Base-by-base conservation (phyloP, 2,888 invertebrate genomes). In the Ashinkailepas kermadecensis region DNA sequence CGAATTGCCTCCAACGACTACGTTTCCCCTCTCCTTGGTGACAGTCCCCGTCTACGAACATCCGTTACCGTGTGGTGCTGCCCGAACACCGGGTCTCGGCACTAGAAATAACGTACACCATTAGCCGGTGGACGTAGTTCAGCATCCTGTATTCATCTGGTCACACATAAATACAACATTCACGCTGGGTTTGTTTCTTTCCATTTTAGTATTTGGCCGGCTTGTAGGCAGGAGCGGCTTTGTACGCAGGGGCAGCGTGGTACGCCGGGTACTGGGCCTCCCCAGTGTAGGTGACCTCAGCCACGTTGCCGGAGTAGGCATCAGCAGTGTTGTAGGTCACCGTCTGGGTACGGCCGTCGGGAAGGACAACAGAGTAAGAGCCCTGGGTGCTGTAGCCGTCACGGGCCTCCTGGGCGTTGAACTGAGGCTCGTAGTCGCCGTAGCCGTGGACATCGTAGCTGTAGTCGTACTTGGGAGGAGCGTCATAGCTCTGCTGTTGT, bases 341-440 rank as follows among this genome's bases (percentile, higher is more conserved):
- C 67, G 59, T 82, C 81, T 83, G 83, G 58, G 79, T 83, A 70
- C 83, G 83, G 59, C 83, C 83, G 81, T 83, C 83, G 56, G 83
- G 83, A 21, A 83, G 83, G 81, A 80, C 82, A 12, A 83, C 83
- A 11, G 81, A 78, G 83, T 83, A 83, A 54, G 81, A 81, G 64
- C 83, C 83, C 81, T 83, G 81, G 62, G 82, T 81, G 81, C 81
- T 83, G 39, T 25, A 21, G 81, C 81, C 82, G 23, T 81, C 82
- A 21, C 83, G 81, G 64, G 81, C 81, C 65, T 54, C 64, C 67
- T 83, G 81, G 0, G 81, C 54, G 79, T 80, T 78, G 62, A 58
- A 81, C 79, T 80, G 74, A 82, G 81, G 64, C 64, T 80, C 80
- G 62, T 82, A 81, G 79, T 82, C 80, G 82, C 82, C 80, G 39